Base-by-base conservation (phyloP, 2,113 vertebrate species). In the Zootoca vivipara region DNA sequence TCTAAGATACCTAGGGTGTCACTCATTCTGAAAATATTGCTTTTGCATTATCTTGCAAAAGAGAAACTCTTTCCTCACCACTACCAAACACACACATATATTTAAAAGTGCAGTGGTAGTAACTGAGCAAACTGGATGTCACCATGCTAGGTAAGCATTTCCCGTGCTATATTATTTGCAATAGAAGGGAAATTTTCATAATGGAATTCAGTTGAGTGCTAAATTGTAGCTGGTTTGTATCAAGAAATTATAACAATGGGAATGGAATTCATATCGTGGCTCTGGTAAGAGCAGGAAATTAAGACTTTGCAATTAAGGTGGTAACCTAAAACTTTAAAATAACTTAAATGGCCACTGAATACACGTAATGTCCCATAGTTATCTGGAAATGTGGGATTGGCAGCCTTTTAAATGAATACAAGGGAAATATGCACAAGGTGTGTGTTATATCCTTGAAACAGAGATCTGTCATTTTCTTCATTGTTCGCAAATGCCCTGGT, bases 381-480 rank as follows among this genome's bases (percentile, higher is more conserved):
- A 95, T 95, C 95, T 93, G 89, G 58, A 69, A 87, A 91, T 56
- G 87, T 91, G 92, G 91, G 91, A 96, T 88, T 95, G 92, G 90
- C 93, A 95, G 88, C 52, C 58, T 6, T 90, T 93, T 94, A 90
- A 95, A 96, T 92, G 87, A 93, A 91, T 40, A 90, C 93, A 89
- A 85, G 88, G 91, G 86, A 95, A 96, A 94, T 87, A 90, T 82
- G 90, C 91, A 95, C 93, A 96, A 96, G 95, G 93, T 95, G 92
- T 38, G 92, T 92, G 92, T 94, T 95, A 95, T 94, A 89, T 94
- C 87, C 92, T 90, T 89, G 85, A 87, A 92, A 95, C 87, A 91
- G 96, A 97, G 97, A 98, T 97, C 97, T 97, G 97, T 98, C 97
- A 98, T 98, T 98, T 98, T 96, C 96, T 96, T 85, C 97, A 97